Evolutionary conservation across 2,888 invertebrate species (phyloP).

Genomic region (Ormyrus pomaceus): DNA sequence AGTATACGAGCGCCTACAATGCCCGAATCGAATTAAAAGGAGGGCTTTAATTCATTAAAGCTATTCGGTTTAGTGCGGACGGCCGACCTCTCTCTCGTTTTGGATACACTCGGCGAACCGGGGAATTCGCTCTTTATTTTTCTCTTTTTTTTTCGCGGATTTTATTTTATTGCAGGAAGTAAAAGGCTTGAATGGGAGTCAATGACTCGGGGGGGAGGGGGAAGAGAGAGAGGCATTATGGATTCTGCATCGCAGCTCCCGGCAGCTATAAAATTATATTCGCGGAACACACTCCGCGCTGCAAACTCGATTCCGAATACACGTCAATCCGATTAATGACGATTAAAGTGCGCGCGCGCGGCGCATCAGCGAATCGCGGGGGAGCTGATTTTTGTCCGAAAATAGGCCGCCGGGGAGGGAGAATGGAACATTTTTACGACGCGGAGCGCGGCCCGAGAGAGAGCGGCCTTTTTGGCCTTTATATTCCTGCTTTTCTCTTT

Average conservation of each 20-base stretch:
- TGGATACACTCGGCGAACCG: too few species aligned
- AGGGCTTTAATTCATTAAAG: slow-evolving; percentile 65
- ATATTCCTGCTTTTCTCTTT: neutral
- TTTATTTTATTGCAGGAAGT: neutral
- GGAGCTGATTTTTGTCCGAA: neutral
- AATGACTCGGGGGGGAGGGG: neutral
- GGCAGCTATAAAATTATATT: slow-evolving; percentile 34
- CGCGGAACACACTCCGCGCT: slow-evolving; percentile 7
- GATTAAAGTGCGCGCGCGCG: slow-evolving; percentile 9
- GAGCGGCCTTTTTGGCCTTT: neutral
- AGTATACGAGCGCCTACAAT: slow-evolving; percentile 32
- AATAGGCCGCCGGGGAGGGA: neutral
- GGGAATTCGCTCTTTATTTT: neutral
- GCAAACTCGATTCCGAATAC: slow-evolving; percentile 18
- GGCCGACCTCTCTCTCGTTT: slow-evolving; percentile 9
- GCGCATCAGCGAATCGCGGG: neutral
- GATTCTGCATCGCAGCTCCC: neutral
- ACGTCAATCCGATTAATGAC: slow-evolving; percentile 20
- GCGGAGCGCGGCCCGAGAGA: neutral
- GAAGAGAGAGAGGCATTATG: slow-evolving; percentile 3
- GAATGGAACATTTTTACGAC: neutral
- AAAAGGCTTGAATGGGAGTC: too few species aligned
- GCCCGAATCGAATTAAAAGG: slow-evolving; percentile 60
- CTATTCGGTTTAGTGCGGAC: slow-evolving; percentile 52
- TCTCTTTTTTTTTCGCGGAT: neutral